phyloP scores from a whole-genome alignment of 64 coral and sea anemone species.

The Stichodactyla mertensii region DNA sequence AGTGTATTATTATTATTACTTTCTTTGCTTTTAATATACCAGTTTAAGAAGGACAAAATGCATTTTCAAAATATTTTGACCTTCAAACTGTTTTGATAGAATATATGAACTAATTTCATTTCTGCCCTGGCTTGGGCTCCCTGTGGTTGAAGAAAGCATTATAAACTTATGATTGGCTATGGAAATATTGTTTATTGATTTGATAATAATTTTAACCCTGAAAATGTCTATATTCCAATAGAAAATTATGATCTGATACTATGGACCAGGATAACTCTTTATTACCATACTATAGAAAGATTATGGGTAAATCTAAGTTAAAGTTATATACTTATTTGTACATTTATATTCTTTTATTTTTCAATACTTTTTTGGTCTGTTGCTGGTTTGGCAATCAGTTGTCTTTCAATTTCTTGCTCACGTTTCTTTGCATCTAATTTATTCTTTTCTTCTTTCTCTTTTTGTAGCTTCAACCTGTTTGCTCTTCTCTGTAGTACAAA shows the following conservation, averaged over 20 bases:
- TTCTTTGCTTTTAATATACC: not conserved
- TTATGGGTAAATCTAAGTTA: too few relatives aligned
- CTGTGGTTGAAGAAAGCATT: not conserved
- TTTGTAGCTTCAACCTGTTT: slow-evolving; percentile 43
- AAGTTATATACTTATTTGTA: too few relatives aligned
- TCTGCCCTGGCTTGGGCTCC: not conserved
- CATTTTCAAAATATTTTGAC: not conserved
- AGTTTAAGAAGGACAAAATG: not conserved
- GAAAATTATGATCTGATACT: too few relatives aligned
- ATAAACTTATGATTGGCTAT: not conserved
- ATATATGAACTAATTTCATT: not conserved
- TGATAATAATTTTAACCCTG: too few relatives aligned
- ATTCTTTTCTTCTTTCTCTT: slow-evolving; percentile 56
- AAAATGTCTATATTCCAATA: too few relatives aligned
- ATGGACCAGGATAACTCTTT: not conserved
- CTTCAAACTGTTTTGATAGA: not conserved
- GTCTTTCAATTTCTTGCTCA: slow-evolving; percentile 47
- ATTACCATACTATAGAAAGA: not conserved
- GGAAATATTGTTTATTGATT: too few relatives aligned
- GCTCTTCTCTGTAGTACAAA: slow-evolving; percentile 33
- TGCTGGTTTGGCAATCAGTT: slow-evolving; percentile 59
- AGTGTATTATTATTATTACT: too few relatives aligned
- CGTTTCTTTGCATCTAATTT: slow-evolving; percentile 48
- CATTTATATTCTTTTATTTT: not conserved
- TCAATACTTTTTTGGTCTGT: slow-evolving; percentile 26